Conservation (phyloP, 2,888 invertebrate species). For the Xylocampa areola region DNA sequence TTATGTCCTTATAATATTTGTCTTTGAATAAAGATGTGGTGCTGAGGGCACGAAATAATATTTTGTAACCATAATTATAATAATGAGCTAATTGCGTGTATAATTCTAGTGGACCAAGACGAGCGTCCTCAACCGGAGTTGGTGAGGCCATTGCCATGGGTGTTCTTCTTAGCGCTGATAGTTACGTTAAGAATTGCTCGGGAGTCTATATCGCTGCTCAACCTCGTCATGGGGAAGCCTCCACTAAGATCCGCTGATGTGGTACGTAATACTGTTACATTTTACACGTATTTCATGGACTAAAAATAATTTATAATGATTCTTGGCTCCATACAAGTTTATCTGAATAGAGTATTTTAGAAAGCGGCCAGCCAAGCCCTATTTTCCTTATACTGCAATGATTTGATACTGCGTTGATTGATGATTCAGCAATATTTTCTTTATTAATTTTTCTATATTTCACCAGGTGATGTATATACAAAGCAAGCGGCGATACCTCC, state of each 20-base stretch:
- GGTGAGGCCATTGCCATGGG: constrained; percentile 90
- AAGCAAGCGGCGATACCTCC: constrained; percentile 86
- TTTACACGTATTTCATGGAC: too few species aligned
- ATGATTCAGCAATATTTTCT: too few species aligned
- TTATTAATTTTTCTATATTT: not conserved
- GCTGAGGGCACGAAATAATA: too few species aligned
- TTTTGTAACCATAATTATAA: too few species aligned
- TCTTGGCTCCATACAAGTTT: too few species aligned
- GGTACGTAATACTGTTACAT: constrained; percentile 69
- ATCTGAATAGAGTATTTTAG: too few species aligned
- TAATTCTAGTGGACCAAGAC: constrained; percentile 83
- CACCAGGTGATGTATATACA: constrained; percentile 87
- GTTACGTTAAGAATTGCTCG: constrained; percentile 82
- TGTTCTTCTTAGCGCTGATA: constrained; percentile 86
- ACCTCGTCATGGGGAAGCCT: constrained; percentile 85
- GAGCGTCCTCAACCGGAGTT: constrained; percentile 86
- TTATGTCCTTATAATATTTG: too few species aligned
- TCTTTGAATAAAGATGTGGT: too few species aligned
- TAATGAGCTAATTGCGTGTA: not conserved
- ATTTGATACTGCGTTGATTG: too few species aligned
- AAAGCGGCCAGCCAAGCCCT: too few species aligned
- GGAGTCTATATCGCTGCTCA: constrained; percentile 81
- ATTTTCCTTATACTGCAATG: too few species aligned
- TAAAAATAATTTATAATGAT: too few species aligned
- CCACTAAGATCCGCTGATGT: constrained; percentile 86